These are phyloP conservation scores for Cossypha heuglini DNA, from an alignment of 2,797 vertebrate species.

Conservation along the genomic window DNA sequence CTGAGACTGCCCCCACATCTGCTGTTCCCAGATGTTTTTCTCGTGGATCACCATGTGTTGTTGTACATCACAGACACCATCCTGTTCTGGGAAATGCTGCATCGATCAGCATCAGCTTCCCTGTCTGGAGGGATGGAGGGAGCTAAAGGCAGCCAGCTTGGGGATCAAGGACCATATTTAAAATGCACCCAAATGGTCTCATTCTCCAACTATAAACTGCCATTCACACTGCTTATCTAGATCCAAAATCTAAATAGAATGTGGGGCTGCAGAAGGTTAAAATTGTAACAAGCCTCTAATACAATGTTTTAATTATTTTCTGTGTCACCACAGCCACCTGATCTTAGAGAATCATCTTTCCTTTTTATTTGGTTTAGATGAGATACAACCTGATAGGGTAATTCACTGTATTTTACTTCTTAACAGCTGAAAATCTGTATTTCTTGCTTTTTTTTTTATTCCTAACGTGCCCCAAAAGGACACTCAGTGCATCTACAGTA, in stretches of 20 bases:
- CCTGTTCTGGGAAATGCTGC: neutral
- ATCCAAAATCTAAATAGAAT: neutral
- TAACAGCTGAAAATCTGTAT: neutral
- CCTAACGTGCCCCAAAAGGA: neutral
- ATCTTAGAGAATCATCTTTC: neutral
- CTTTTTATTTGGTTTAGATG: neutral
- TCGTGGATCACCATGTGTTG: neutral
- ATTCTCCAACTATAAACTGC: neutral
- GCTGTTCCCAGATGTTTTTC: neutral
- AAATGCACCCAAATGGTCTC: neutral
- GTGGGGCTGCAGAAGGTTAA: neutral
- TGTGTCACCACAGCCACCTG: neutral
- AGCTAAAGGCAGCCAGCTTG: neutral
- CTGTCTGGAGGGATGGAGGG: accelerated
- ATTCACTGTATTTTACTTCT: neutral
- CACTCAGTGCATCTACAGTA: neutral
- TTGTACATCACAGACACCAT: neutral
- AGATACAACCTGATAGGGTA: neutral
- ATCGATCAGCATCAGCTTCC: neutral
- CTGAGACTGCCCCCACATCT: neutral
- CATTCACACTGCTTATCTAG: neutral
- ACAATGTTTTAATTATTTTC: neutral
- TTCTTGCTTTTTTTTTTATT: neutral
- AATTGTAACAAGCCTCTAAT: neutral
- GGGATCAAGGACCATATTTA: neutral